Evolutionary conservation across 2,888 invertebrate species (phyloP), one percentile per base, ranked within the genome.

Genomic region (Aporophyla lueneburgensis): DNA sequence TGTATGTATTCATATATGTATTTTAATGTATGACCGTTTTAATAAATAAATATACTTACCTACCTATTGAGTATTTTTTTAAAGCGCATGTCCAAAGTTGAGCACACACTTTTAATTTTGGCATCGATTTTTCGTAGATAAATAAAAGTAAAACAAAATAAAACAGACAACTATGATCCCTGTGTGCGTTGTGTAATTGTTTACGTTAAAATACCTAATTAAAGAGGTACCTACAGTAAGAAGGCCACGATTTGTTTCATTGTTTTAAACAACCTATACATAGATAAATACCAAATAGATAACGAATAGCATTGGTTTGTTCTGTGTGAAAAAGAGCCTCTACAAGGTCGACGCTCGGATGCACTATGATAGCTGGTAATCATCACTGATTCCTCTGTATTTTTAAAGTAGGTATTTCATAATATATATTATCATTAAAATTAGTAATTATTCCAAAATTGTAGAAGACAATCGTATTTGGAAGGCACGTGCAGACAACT

Each of bases 211-310:
- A 88, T 91, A 91, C 87, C 90, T 93, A 93, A 93, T 93, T 92
- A 92, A 54, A 76, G 69, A 83, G 76, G 81, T 74, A 93, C 43
- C 43, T 46, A 46, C 93, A 92, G 91, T 91, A 91, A 92, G 93
- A 93, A 95, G 95, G 95, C 91, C 94, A 90, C 87, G 90, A 91
- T 92, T 91, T 91, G 91, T 92, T 94, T 93, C 93, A 95, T 95
- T 95, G 95, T 95, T 92, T 91, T 92, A 91, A 88, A 87, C 91
- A 78, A 87, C 84, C 87, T 88, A 88, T 87, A 88, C 88, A 83
- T 85, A 89, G 85, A 86, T 87, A 88, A 86, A 89, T 89, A 88
- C 85, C 86, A 81, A 86, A 87, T 89, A 91, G 90, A 90, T 89
- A 88, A 88, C 86, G 80, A 85, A 86, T 87, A 89, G 78, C 89